Evolutionary conservation across 2,797 vertebrate genomes (phyloP).

Genomic region (Cynopterus sphinx): DNA sequence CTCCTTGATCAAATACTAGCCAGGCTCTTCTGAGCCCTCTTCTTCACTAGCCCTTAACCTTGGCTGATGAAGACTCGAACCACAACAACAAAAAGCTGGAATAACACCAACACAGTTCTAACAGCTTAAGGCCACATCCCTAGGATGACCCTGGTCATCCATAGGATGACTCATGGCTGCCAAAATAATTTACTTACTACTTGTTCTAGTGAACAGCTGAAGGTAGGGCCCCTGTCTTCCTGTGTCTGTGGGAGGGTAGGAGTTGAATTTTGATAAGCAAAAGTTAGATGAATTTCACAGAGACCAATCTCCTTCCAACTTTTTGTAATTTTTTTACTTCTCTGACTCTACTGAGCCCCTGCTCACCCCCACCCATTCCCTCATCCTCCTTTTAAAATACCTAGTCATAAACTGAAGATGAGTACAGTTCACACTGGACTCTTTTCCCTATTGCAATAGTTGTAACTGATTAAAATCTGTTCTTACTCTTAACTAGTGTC

Average conservation of each 20-base stretch:
- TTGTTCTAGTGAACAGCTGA: background rate
- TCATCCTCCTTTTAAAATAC: background rate
- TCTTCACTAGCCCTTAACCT: background rate
- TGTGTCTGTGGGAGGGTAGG: background rate
- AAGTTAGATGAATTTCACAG: background rate
- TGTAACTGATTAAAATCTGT: background rate
- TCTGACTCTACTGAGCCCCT: background rate
- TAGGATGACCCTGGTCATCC: background rate
- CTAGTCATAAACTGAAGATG: background rate
- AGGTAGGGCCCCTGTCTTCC: background rate
- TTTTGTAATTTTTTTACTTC: background rate
- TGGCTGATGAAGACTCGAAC: background rate
- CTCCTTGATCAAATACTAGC: background rate
- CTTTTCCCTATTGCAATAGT: background rate
- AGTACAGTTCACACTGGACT: background rate
- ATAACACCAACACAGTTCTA: background rate
- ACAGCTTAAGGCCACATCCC: background rate
- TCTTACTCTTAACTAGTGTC: background rate
- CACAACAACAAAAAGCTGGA: background rate
- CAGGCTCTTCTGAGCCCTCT: background rate
- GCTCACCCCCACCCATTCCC: background rate
- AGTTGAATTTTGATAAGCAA: background rate
- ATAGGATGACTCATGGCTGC: background rate
- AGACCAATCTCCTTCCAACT: background rate
- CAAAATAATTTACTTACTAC: background rate